Conservation (phyloP, 2,888 invertebrate species). For the Acrobeloides nanus region DNA sequence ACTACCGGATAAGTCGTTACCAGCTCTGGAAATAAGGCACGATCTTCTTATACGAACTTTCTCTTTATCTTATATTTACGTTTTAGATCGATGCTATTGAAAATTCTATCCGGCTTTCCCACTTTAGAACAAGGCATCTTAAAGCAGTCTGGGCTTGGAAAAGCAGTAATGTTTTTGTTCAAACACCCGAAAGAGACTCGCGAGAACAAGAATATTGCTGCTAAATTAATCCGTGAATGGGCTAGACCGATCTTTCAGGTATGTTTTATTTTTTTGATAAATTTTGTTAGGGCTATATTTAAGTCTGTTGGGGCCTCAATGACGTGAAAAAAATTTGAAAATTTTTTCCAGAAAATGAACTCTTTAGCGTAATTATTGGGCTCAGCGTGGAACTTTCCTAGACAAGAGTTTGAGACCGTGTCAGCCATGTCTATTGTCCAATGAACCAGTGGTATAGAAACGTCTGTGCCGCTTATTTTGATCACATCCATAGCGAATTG, state of each 20-base stretch:
- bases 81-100: slow-evolving; percentile 61
- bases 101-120: slow-evolving; percentile 53
- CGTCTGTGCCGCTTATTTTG: too few species aligned
- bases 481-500: too few species aligned
- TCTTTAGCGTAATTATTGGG: slow-evolving; percentile 57
- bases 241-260: slow-evolving; percentile 75
- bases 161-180: slow-evolving; percentile 97
- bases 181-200: slow-evolving; percentile 96
- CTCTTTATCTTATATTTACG: background rate
- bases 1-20: slow-evolving; percentile 90
- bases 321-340: background rate
- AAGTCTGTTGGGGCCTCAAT: background rate
- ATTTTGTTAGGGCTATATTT: too few species aligned
- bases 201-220: slow-evolving; percentile 70
- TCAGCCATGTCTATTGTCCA: too few species aligned
- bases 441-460: too few species aligned
- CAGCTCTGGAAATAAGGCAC: slow-evolving; percentile 81
- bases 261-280: slow-evolving; percentile 4
- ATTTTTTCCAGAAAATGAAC: slow-evolving; percentile 12
- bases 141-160: slow-evolving; percentile 92
- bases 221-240: slow-evolving; percentile 67
- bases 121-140: slow-evolving; percentile 64
- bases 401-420: too few species aligned
- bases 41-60: slow-evolving; percentile 51
- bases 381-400: too few species aligned